Evolutionary conservation across 92 coral and sea anemone species (phyloP), one percentile per base, ranked within the genome.

Genomic region (Heliopora coerulea): DNA sequence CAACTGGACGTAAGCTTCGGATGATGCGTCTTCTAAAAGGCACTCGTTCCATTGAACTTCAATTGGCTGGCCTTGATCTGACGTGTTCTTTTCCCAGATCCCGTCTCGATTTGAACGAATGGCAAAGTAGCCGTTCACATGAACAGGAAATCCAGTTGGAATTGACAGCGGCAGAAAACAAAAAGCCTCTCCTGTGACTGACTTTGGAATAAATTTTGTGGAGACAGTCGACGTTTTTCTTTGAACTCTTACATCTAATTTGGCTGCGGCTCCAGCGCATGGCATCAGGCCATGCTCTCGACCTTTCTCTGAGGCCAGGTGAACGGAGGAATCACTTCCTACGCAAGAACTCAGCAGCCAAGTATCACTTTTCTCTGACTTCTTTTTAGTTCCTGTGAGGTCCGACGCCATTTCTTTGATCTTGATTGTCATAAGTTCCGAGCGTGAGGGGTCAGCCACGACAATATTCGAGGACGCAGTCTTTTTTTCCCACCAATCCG

Each of bases 121-220:
- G 17, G 96, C 93, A 50, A 88, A 88, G 81, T 85, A 88, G 3
- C 93, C 93, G 59, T 88, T 88, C 23, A 85, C 84, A 40, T 88
- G 91, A 12, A 85, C 89, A 21, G 91, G 91, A 32, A 88, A 72
- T 19, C 93, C 93, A 30, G 91, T 89, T 52, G 82, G 62, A 68
- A 87, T 87, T 37, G 91, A 87, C 7, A 89, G 69, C 0, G 96
- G 96, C 10, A 89, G 84, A 50, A 87, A 89, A 54, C 96, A 89
- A 69, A 87, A 89, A 7, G 88, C 87, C 30, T 89, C 96, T 0
- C 96, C 96, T 10, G 58, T 15, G 34, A 62, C 75, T 19, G 34
- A 49, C 30, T 69, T 49, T 4, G 56, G 54, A n/a, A 23, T 52
- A 28, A 23, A 10, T 12, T 14, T 20, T n/a, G 26, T 42, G 17